These are phyloP conservation scores for Eubasilissa splendida DNA, from an alignment of 2,888 invertebrate species.

Conservation along the genomic window DNA sequence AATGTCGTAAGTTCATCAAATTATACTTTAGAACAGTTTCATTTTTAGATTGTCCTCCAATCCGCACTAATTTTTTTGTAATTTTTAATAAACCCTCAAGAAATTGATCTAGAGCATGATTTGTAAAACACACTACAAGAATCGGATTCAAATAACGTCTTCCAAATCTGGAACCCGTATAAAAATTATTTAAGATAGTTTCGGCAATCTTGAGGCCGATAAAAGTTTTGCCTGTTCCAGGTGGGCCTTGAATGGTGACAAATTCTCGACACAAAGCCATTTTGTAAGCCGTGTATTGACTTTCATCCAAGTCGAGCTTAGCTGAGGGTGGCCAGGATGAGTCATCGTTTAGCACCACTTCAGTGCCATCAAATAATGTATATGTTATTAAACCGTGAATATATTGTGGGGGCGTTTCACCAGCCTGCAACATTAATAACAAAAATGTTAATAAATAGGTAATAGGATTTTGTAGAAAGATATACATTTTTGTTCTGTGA, in stretches of 20 bases:
- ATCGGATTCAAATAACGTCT: slow-evolving; percentile 65
- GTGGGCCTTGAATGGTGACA: slow-evolving; percentile 88
- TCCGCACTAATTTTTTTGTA: slow-evolving; percentile 76
- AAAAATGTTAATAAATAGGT: not conserved
- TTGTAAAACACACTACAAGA: slow-evolving; percentile 86
- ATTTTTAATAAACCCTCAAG: slow-evolving; percentile 77
- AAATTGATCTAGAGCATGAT: slow-evolving; percentile 91
- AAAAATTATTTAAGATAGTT: slow-evolving; percentile 75
- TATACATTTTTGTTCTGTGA: no score
- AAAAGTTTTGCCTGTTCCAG: slow-evolving; percentile 91
- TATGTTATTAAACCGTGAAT: not conserved
- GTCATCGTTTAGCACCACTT: not conserved
- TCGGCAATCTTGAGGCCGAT: slow-evolving; percentile 83
- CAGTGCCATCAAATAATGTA: not conserved
- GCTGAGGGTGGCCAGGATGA: slow-evolving; percentile 68
- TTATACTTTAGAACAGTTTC: slow-evolving; percentile 72
- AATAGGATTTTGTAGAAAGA: not conserved
- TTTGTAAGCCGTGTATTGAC: slow-evolving; percentile 79
- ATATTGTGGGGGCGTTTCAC: not conserved
- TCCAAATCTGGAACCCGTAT: slow-evolving; percentile 59
- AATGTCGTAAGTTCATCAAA: slow-evolving; percentile 63
- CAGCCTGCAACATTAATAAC: not conserved
- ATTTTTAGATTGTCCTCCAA: slow-evolving; percentile 81
- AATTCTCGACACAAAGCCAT: slow-evolving; percentile 81
- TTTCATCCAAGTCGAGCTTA: slow-evolving; percentile 74